Base-by-base conservation (phyloP, 2,888 invertebrate genomes). In the Junonia oenone region DNA sequence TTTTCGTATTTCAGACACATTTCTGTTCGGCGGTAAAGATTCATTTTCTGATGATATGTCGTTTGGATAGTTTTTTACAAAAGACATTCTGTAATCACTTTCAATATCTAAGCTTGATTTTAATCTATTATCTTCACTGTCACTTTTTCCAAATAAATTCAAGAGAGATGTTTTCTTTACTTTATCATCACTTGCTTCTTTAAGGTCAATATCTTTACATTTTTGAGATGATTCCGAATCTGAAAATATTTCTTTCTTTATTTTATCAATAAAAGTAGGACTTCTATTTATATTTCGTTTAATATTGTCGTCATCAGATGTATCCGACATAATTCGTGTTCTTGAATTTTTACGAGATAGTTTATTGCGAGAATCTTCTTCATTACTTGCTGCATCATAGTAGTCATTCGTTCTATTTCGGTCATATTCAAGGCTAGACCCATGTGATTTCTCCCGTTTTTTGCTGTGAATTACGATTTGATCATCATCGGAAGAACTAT, bases 321-420 rank as follows among this genome's bases (percentile, higher is more conserved):
- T 94, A 71, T 96, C 96, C 8, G 95, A 95, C 57, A 94, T 93
- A 56, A 96, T 95, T 19, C 95, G 92, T 17, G 94, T 93, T 64
- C 94, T 88, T 0, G 94, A 94, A 67, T 93, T 93, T 72, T 95
- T 94, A 55, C 94, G 91, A 0, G 92, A 86, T 1, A 92, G 85
- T 73, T 94, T 94, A 58, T 76, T 90, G 77, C 82, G 78, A 75
- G 86, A 75, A 64, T 91, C 87, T 64, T 87, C 91, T 63, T 88
- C 92, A 65, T 86, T 90, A 49, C 88, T 81, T 19, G 81, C 78
- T 31, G 91, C 90, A 63, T 89, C 90, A 51, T 76, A 83, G 68
- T 79, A 87, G 56, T 91, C 89, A 68, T 89, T 91, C 51, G 82
- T 77, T 71, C 92, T 92, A 65, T 75, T 77, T 66, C 76, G 77